Base-by-base conservation (phyloP, 2,113 vertebrate genomes). In the Vidua chalybeata region DNA sequence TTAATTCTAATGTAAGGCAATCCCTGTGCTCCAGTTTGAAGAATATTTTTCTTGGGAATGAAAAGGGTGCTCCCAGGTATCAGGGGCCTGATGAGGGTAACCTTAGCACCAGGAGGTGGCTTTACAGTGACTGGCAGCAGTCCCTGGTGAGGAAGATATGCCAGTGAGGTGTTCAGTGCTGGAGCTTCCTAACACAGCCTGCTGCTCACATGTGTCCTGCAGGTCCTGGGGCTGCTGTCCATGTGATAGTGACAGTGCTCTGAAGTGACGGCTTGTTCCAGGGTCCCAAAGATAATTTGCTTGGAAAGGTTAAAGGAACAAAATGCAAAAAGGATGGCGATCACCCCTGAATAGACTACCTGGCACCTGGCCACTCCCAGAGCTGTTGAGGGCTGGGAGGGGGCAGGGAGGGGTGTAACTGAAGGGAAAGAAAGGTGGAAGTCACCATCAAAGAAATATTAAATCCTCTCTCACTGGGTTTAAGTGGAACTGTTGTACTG, bases 331-430 rank as follows among this genome's bases (percentile, higher is more conserved):
- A 71, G 26, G 26, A 30, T 68, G 15, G 14, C 0, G 0, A 30
- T 55, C 9, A 16, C 79, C 69, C 43, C 31, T 75, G 63, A 66
- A 76, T 37, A 84, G 61, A 58, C 8, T 16, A 10, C 18, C 15
- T 75, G 33, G 51, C 0, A 8, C 33, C 54, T 69, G 58, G 21
- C 54, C 7, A 9, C 27, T 51, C 7, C 35, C 52, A 24, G 23
- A 90, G n/a, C 35, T 67, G 63, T 7, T 99, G 98, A 99, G 93
- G 9, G 13, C 33, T 14, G 12, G 41, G 37, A 7, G 17, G 19
- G 26, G 27, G 15, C 24, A 55, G 48, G 41, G 11, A 43, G 7
- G 22, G 4, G 4, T 37, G 15, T 75, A 39, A 24, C 35, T 83
- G 23, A 37, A 51, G n/a, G 51, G 37, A 24, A 79, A 41, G 54